Evolutionary conservation across 2,113 vertebrate species (phyloP).

Genomic region (Colius striatus): DNA sequence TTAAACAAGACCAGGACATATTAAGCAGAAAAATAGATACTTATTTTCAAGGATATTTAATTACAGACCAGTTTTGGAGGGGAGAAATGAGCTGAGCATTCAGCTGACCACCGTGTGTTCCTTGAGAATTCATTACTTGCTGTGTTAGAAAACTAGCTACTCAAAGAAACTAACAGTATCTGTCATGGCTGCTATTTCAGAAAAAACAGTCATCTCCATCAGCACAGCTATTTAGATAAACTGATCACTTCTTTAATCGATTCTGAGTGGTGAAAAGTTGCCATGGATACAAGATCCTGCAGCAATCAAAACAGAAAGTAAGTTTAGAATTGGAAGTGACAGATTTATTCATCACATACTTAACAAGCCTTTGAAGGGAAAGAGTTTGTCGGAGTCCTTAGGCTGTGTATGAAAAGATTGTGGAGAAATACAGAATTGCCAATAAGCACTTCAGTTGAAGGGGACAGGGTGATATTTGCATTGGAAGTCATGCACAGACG

Average conservation of each 20-base stretch:
- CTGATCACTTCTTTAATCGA: constrained; percentile 78
- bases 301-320: constrained; percentile 79
- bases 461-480: constrained; percentile 64
- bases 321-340: constrained; percentile 83
- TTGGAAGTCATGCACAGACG: constrained; percentile 62
- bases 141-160: constrained; percentile 46
- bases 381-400: constrained; percentile 75
- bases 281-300: constrained; percentile 79
- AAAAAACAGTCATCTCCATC: constrained; percentile 70
- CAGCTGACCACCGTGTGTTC: neutral
- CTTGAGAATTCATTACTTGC: constrained; percentile 23
- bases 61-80: constrained; percentile 25
- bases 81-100: neutral
- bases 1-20: neutral
- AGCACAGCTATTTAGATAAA: constrained; percentile 74
- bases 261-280: constrained; percentile 81
- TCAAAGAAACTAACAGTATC: constrained; percentile 49
- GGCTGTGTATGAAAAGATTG: constrained; percentile 76
- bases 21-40: constrained; percentile 39
- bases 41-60: constrained; percentile 34
- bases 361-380: constrained; percentile 82
- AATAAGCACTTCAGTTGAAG: constrained; percentile 69
- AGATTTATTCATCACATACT: constrained; percentile 84
- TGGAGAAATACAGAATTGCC: constrained; percentile 71
- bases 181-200: constrained; percentile 69